Evolutionary conservation across 2,797 vertebrate genomes (phyloP).

Genomic region (Melanotaenia pygmaea): DNA sequence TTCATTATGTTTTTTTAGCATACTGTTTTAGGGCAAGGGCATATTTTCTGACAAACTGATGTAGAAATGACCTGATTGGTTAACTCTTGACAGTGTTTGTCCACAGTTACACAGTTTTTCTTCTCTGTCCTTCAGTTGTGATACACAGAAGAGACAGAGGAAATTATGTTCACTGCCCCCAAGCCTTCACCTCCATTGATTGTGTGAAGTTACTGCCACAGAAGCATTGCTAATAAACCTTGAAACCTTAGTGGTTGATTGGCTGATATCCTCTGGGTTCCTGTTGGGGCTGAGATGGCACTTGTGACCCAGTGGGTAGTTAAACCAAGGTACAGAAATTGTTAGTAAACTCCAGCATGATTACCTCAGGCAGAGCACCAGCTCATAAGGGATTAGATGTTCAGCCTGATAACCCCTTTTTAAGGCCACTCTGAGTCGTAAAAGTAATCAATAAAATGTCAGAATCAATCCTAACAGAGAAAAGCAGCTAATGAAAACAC

Average conservation of each 20-base stretch:
- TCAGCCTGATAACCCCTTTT: slow-evolving; percentile 19
- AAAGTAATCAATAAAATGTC: slow-evolving; percentile 31
- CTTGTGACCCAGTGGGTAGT: slow-evolving; percentile 6
- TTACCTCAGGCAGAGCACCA: slow-evolving; percentile 10
- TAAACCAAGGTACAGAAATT: slow-evolving; percentile 27
- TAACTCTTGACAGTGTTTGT: not conserved
- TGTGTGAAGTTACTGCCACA: slow-evolving; percentile 17
- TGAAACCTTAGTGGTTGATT: slow-evolving; percentile 20
- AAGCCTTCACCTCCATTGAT: slow-evolving; percentile 28
- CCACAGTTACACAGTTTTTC: not conserved
- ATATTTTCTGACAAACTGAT: not conserved
- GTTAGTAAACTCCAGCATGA: slow-evolving; percentile 7
- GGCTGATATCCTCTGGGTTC: slow-evolving; percentile 16
- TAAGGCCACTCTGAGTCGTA: not conserved
- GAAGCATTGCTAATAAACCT: slow-evolving; percentile 34
- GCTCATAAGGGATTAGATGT: slow-evolving; percentile 35
- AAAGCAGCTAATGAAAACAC: slow-evolving; percentile 9
- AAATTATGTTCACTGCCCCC: slow-evolving; percentile 17
- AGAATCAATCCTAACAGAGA: slow-evolving; percentile 22
- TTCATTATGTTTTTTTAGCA: no score
- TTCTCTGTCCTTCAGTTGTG: not conserved
- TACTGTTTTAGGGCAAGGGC: not conserved
- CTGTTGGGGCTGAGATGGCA: slow-evolving; percentile 15
- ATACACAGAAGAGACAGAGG: not conserved
- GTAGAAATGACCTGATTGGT: not conserved